phyloP scores from a whole-genome alignment of 2,888 invertebrate species.

The Neocrepidodera transversa region DNA sequence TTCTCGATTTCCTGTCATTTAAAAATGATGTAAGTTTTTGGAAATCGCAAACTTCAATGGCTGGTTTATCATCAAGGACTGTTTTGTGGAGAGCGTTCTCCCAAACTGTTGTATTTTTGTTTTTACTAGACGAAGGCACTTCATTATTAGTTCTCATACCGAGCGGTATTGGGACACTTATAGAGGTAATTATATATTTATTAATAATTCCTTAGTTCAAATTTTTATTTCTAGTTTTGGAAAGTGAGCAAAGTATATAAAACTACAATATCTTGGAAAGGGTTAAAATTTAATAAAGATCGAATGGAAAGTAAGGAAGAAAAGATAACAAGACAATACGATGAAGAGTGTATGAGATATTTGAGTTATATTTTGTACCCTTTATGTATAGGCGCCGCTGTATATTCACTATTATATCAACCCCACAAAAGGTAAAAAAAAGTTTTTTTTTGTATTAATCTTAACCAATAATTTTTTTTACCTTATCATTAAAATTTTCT shows the following conservation, averaged over 20 bases:
- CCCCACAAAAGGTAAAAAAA: constrained; percentile 85
- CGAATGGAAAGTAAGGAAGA: constrained; percentile 69
- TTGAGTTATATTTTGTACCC: constrained; percentile 90
- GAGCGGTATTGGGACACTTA: constrained; percentile 82
- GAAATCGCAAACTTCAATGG: constrained; percentile 84
- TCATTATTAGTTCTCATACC: constrained; percentile 89
- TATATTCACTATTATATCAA: constrained; percentile 91
- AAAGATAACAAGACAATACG: constrained; percentile 81
- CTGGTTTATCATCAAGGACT: constrained; percentile 86
- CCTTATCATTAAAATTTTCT: too few species aligned
- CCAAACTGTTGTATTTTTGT: constrained; percentile 89
- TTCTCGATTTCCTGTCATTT: constrained; percentile 96
- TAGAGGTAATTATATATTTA: constrained; percentile 72
- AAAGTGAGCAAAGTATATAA: constrained; percentile 93
- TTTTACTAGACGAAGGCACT: constrained; percentile 90
- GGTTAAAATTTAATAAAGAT: constrained; percentile 57
- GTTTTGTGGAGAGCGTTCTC: constrained; percentile 95
- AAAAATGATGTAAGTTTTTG: constrained; percentile 98
- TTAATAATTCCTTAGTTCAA: too few species aligned
- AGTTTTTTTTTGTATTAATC: too few species aligned
- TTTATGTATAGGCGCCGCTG: constrained; percentile 83
- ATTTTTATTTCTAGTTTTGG: constrained; percentile 73
- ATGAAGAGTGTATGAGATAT: constrained; percentile 92
- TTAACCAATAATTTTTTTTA: too few species aligned
- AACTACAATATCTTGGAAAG: constrained; percentile 59